A percentile compares a stretch with the other conserved stretches of the same genome.
These are phyloP conservation scores for Micoletzkya japonica DNA, from an alignment of 2,888 invertebrate species.

Conservation along the genomic window DNA sequence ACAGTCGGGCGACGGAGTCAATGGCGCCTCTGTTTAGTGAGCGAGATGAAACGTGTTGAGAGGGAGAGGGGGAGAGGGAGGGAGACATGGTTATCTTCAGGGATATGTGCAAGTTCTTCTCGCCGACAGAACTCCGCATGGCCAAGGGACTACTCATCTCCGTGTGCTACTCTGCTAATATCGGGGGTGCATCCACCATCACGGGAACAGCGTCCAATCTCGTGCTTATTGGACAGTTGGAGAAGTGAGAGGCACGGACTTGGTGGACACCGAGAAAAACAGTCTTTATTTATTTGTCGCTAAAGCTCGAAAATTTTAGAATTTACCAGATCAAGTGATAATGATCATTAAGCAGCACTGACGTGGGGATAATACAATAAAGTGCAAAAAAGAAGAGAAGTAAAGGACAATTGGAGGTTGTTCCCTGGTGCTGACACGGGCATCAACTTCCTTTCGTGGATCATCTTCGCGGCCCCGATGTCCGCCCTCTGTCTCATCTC, in stretches of 20 bases:
- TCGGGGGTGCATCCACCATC: constrained; percentile 58
- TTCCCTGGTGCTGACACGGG: constrained; percentile 52
- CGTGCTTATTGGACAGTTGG: constrained; percentile 53
- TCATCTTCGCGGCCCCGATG: constrained; percentile 54
- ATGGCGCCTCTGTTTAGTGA: no score
- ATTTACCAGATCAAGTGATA: no score
- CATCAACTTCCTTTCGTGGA: constrained; percentile 56
- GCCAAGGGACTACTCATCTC: constrained; percentile 56
- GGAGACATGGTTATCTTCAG: constrained; percentile 9
- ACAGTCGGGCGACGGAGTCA: no score
- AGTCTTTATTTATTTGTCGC: background rate
- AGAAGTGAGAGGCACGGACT: constrained; percentile 38
- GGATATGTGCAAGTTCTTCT: constrained; percentile 37
- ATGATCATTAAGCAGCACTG: no score
- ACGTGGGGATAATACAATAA: background rate
- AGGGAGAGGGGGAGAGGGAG: constrained; percentile 27
- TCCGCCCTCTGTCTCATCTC: constrained; percentile 41
- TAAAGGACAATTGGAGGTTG: constrained; percentile 37
- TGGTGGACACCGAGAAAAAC: background rate
- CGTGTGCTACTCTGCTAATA: constrained; percentile 58
- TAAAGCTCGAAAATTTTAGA: background rate
- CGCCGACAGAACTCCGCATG: constrained; percentile 45
- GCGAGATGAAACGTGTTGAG: no score
- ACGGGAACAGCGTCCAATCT: constrained; percentile 61
- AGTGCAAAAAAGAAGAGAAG: background rate